These are phyloP conservation scores for Euleptes europaea DNA, from an alignment of 2,113 vertebrate genomes.

Conservation along the genomic window DNA sequence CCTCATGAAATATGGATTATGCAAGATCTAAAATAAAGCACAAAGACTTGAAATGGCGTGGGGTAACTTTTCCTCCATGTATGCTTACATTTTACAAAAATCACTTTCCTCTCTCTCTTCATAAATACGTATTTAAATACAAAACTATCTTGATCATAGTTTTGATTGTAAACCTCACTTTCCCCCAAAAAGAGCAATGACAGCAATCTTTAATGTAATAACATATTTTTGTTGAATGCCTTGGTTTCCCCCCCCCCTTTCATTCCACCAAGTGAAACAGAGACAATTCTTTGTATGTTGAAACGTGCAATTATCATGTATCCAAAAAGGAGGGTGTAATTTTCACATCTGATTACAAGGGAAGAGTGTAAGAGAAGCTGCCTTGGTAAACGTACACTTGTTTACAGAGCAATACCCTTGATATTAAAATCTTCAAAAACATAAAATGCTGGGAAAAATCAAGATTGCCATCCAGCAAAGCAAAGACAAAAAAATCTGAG, in stretches of 20 bases:
- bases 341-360: slow-evolving; percentile 94
- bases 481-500: slow-evolving; percentile 57
- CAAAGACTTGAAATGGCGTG: not conserved
- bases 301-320: slow-evolving; percentile 93
- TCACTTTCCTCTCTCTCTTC: slow-evolving; percentile 11
- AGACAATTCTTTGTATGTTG: slow-evolving; percentile 82
- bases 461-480: slow-evolving; percentile 52
- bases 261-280: slow-evolving; percentile 82
- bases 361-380: slow-evolving; percentile 81
- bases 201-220: slow-evolving; percentile 79
- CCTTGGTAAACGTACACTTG: slow-evolving; percentile 79
- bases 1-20: not conserved
- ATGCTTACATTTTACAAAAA: slow-evolving; percentile 8
- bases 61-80: not conserved
- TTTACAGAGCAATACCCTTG: slow-evolving; percentile 85
- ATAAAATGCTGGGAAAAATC: slow-evolving; percentile 58
- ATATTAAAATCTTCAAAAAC: slow-evolving; percentile 77
- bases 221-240: slow-evolving; percentile 74
- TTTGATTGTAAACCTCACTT: slow-evolving; percentile 71
- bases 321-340: slow-evolving; percentile 91
- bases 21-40: not conserved
- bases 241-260: slow-evolving; percentile 50
- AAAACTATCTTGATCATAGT: slow-evolving; percentile 66
- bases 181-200: slow-evolving; percentile 68
- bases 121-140: slow-evolving; percentile 48